Evolutionary conservation across 2,888 invertebrate genomes (phyloP).

Genomic region (Himalopsyche kuldschensis): DNA sequence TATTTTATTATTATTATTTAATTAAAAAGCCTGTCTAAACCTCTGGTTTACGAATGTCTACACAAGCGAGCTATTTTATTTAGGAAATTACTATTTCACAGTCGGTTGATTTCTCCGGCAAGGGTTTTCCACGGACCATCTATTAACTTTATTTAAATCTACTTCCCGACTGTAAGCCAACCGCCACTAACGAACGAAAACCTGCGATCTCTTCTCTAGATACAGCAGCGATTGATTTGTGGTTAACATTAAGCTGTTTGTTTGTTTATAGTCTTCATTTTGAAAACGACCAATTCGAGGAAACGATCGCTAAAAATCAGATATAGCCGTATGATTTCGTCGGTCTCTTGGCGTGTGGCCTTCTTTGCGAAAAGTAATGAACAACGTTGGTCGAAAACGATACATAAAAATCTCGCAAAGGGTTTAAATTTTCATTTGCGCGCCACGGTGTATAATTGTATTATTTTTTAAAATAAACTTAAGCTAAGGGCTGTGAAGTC

Average conservation of each 20-base stretch:
- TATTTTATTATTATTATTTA: too few relatives aligned
- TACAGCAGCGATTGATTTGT: slow-evolving; percentile 37
- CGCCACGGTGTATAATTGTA: too few relatives aligned
- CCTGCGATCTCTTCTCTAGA: slow-evolving; percentile 19
- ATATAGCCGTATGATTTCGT: neutral
- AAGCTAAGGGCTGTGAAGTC: too few relatives aligned
- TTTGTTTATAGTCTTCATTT: slow-evolving; percentile 23
- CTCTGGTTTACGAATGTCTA: neutral
- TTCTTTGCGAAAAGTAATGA: neutral
- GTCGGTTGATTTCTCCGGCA: neutral
- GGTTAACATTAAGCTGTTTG: slow-evolving; percentile 24
- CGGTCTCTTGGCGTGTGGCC: neutral
- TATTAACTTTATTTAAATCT: slow-evolving; percentile 8
- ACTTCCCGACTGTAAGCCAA: neutral
- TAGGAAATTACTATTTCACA: neutral
- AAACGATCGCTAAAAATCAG: neutral
- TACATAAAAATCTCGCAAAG: too few relatives aligned
- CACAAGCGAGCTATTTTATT: slow-evolving; percentile 1
- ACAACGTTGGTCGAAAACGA: neutral
- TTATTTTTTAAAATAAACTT: too few relatives aligned
- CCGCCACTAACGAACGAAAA: slow-evolving; percentile 31
- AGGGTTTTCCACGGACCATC: neutral
- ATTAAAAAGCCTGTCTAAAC: too few relatives aligned
- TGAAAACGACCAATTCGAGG: neutral
- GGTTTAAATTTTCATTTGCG: too few relatives aligned